Percentiles rank a stretch among this genome's conserved stretches.
Evolutionary conservation across 2,797 vertebrate species (phyloP).

Genomic region (Lepus oiostolus): DNA sequence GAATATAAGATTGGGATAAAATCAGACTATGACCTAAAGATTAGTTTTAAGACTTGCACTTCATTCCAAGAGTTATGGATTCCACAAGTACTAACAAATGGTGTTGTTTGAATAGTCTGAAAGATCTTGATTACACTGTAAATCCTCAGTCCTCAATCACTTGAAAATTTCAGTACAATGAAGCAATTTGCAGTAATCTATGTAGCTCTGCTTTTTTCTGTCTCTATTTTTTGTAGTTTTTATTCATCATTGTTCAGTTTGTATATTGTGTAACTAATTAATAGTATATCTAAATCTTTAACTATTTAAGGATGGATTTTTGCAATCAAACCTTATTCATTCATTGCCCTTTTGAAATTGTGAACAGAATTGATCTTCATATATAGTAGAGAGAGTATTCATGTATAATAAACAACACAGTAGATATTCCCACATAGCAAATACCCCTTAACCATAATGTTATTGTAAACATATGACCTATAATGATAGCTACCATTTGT

Average conservation of each 20-base stretch:
- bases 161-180: conserved; percentile 55
- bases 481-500: conserved; percentile 21
- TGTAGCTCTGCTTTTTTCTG: background rate
- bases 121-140: conserved; percentile 45
- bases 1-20: conserved; percentile 75
- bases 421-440: conserved; percentile 6
- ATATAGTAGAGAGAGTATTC: background rate
- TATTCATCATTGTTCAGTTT: conserved; percentile 59
- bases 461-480: conserved; percentile 13
- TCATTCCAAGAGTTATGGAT: conserved; percentile 68
- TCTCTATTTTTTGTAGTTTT: conserved; percentile 59
- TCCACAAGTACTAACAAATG: conserved; percentile 63
- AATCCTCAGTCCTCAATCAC: conserved; percentile 1
- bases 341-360: conserved; percentile 34
- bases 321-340: background rate
- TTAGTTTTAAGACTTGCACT: conserved; percentile 61
- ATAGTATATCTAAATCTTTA: background rate
- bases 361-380: conserved; percentile 8
- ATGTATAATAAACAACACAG: conserved; percentile 34
- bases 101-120: conserved; percentile 64
- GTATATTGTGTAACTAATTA: conserved; percentile 27
- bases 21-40: conserved; percentile 65
- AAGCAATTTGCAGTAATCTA: conserved; percentile 34
- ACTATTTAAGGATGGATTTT: conserved; percentile 51
- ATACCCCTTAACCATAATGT: background rate